These are phyloP conservation scores for Sarcophaga carnaria DNA, from an alignment of 2,888 invertebrate genomes.

Conservation along the genomic window DNA sequence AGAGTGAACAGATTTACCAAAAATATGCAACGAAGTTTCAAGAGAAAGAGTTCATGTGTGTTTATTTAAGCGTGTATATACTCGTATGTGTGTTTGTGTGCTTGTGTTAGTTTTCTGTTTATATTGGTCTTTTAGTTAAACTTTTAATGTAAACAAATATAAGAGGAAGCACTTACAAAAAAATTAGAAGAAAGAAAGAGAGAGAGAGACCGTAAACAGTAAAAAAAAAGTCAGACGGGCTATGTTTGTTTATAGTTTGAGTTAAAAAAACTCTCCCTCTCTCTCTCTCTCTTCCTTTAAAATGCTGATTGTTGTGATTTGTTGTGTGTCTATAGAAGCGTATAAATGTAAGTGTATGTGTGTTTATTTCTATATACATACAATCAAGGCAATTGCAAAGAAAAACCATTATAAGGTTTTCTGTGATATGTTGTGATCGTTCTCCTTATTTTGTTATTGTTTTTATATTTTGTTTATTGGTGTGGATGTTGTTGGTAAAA, in stretches of 20 bases:
- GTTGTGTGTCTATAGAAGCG: neutral
- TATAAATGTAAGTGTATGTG: neutral
- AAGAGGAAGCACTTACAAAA: neutral
- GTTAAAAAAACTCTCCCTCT: neutral
- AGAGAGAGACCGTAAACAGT: too few relatives aligned
- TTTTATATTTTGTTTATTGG: neutral
- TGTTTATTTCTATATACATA: neutral
- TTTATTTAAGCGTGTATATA: too few relatives aligned
- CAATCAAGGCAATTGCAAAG: neutral
- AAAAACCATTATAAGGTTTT: slow-evolving; percentile 50
- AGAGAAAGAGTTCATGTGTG: neutral
- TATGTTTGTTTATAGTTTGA: too few relatives aligned
- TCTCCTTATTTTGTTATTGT: neutral
- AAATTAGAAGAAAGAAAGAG: neutral
- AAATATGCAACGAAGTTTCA: neutral
- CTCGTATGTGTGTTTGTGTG: too few relatives aligned
- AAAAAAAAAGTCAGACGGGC: too few relatives aligned
- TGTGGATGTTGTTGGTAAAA: slow-evolving; percentile 1
- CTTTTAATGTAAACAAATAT: neutral
- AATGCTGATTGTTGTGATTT: slow-evolving; percentile 36
- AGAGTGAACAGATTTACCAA: neutral
- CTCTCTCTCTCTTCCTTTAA: neutral
- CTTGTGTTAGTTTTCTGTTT: neutral
- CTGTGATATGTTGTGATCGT: slow-evolving; percentile 44
- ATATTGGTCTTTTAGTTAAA: neutral